These are phyloP conservation scores for Chromis chromis DNA, from an alignment of 2,797 vertebrate species.

Conservation along the genomic window DNA sequence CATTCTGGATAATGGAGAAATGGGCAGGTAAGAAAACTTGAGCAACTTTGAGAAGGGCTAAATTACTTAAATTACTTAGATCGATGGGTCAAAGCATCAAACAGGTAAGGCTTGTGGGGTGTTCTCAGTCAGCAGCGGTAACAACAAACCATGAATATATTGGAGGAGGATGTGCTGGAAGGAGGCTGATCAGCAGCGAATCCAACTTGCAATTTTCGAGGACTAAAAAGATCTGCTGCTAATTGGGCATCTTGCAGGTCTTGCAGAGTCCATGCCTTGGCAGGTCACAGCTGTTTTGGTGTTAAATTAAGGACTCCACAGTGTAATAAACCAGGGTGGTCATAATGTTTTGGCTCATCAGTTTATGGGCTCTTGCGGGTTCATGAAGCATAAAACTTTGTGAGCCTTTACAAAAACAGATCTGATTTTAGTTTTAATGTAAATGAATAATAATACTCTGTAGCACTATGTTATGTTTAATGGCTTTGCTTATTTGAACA, in stretches of 20 bases:
- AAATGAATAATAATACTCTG: constrained; percentile 20
- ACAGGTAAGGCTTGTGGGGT: too few species aligned
- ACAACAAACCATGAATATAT: background rate
- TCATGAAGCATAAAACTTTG: background rate
- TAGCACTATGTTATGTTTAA: constrained; percentile 1
- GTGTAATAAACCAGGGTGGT: background rate
- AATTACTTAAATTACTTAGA: too few species aligned
- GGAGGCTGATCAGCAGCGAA: background rate
- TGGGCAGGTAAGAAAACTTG: too few species aligned
- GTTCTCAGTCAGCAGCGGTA: too few species aligned
- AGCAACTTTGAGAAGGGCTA: too few species aligned
- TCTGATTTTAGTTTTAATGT: constrained; percentile 8
- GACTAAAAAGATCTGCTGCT: background rate
- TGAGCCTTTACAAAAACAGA: constrained; percentile 5
- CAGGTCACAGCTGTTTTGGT: background rate
- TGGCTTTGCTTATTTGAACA: constrained; percentile 40
- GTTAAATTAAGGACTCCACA: too few species aligned
- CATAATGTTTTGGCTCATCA: background rate
- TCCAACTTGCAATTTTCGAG: background rate
- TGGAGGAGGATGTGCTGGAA: background rate
- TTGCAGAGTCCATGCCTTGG: background rate
- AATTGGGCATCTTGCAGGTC: background rate
- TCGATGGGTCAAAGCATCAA: too few species aligned
- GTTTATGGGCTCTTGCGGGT: background rate
- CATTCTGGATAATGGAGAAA: too few species aligned